Evolutionary conservation across 1,140 invertebrate genomes (phyloP), one percentile per base, ranked within the genome.

Genomic region (Lordiphosa clarofinis): DNA sequence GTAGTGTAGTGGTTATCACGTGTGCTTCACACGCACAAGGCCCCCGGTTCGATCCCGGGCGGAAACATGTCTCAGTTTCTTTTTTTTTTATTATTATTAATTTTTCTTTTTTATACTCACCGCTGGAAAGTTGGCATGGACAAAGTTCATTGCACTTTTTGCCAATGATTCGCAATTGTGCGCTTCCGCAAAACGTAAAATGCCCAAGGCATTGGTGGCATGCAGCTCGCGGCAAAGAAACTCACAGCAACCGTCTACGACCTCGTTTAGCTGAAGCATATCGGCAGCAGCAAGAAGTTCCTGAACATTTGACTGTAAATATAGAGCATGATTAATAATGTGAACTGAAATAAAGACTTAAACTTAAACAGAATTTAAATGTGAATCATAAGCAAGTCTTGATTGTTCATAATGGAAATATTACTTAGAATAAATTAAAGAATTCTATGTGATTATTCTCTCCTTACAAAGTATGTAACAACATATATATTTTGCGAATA

Each of bases 281-380:
- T 98, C 97, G 39, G 96, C 96, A 36, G 96, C 96, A 48, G 95
- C 93, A 60, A 98, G 92, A 48, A 98, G 89, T 69, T 98, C 96
- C 90, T 97, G 96, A 42, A 97, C 96, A 91, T 96, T 97, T 12
- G 93, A 92, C 89, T 95, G 92, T n/a, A 57, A 57, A 6, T 0
- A 28, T 57, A 48, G 52, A 39, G 35, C 15, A 31, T 43, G 0
- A 24, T 43, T 24, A n/a, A 3, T 8, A 21, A 9, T 28, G 7
- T n/a, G 8, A 39, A 24, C 3, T 13, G 4, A 7, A 11, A 11
- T 8, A 33, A 21, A 8, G 1, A 7, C n/a, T 7, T 0, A 4
- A 5, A 24, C 4, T 24, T 31, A 8, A 31, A 8, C 28, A 31
- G 28, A 31, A 1, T 31, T 31, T 8, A 31, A 31, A 31, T 8